Evolutionary conservation across 2,113 vertebrate species (phyloP).

Genomic region (Rutilus rutilus): DNA sequence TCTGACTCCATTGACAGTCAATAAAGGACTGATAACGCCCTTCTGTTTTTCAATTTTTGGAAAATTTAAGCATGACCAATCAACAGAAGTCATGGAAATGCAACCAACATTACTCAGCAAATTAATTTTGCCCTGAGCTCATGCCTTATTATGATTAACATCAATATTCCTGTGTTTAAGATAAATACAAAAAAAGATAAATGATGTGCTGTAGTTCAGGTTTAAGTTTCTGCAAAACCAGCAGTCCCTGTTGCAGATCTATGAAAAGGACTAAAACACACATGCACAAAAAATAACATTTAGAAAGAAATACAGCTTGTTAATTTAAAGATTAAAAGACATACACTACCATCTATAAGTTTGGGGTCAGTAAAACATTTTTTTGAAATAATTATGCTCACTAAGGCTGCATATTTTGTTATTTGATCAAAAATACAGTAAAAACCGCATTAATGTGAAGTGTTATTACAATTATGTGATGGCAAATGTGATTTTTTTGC

Average conservation of each 20-base stretch:
- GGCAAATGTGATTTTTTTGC: not conserved
- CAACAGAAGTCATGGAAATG: not conserved
- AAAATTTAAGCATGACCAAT: not conserved
- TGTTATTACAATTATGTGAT: not conserved
- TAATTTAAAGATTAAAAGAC: not conserved
- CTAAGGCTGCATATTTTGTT: not conserved
- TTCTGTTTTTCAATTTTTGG: not conserved
- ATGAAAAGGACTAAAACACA: not conserved
- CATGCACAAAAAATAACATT: not conserved
- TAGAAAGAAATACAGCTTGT: not conserved
- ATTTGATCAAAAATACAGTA: not conserved
- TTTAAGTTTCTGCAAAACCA: not conserved
- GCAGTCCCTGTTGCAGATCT: not conserved
- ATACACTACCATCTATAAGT: not conserved
- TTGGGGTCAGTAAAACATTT: not conserved
- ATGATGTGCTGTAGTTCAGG: not conserved
- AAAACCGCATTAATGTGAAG: not conserved
- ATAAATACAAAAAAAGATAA: not conserved
- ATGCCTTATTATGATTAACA: not conserved
- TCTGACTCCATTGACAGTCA: not conserved
- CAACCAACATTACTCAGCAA: not conserved
- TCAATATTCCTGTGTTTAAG: not conserved
- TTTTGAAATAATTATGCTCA: not conserved
- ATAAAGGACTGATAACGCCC: not conserved
- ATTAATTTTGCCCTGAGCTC: not conserved